Base-by-base conservation (phyloP, 2,888 invertebrate species). In the Spodoptera picta region DNA sequence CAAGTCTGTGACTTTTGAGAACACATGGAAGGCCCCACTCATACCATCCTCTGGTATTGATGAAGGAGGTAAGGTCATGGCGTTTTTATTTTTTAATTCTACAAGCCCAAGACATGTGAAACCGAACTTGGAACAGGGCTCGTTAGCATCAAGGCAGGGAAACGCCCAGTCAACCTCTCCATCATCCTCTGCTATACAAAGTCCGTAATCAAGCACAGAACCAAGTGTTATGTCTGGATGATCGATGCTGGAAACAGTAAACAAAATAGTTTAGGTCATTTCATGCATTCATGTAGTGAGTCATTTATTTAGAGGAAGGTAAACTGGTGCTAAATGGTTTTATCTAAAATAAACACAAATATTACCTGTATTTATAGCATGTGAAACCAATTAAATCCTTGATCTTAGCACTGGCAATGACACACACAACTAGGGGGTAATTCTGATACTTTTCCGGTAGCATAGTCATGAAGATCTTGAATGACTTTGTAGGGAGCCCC, bases 131-230 rank as follows among this genome's bases (percentile, higher is more conserved):
- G 97, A 97, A 77, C 99, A 97, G 1, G 97, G 97, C 90, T 99
- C 99, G 67, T 96, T 96, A 12, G 97, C 95, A 86, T 99, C 98
- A 11, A 99, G 94, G 78, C 97, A 97, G 0, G 99, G 99, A 87
- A 99, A 99, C 81, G 98, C 99, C 91, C 96, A 96, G 90, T 98
- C 98, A 3, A 98, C 97, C 92, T 99, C 99, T 1, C 99, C 99
- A 86, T 99, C 98, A 84, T 99, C 99, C 92, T 99, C 99, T 31
- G 98, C 98, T 88, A 99, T 98, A 86, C 98, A 98, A 60, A 99
- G 95, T 48, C 98, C 98, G 88, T 98, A 99, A 83, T 96, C 96
- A 59, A 95, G 94, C 19, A 96, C 95, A 44, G 96, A 95, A 79
- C 96, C 96, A 52, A 97, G 93, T 23, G 91, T 87, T 79, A 96